Percentiles rank a stretch among this genome's conserved stretches.
Evolutionary conservation across 2,797 vertebrate genomes (phyloP).

Genomic region (Mallotus villosus): DNA sequence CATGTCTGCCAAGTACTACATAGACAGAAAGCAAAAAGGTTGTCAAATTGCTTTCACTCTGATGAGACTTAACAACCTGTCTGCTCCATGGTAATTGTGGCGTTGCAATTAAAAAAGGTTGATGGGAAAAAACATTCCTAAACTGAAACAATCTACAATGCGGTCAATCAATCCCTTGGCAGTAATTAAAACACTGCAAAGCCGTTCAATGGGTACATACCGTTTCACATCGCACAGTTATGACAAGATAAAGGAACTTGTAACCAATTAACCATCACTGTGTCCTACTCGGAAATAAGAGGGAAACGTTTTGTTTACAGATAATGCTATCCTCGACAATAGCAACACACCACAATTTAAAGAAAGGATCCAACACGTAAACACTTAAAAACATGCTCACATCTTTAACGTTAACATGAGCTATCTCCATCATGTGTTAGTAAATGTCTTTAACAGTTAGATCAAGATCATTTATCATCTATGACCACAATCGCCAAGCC

Average conservation of each 20-base stretch:
- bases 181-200: not conserved
- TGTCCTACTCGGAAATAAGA: no score
- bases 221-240: not conserved
- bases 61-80: slow-evolving; percentile 2
- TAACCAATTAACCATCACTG: no score
- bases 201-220: not conserved
- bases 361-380: no score
- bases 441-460: no score
- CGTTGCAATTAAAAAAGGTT: slow-evolving; percentile 1
- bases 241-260: not conserved
- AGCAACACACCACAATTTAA: no score
- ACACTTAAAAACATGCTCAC: no score
- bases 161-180: not conserved
- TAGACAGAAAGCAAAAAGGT: slow-evolving; percentile 12
- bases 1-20: slow-evolving; percentile 19
- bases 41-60: not conserved
- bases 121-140: not conserved
- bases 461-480: no score
- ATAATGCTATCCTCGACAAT: not conserved
- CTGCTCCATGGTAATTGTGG: not conserved
- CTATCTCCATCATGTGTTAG: no score
- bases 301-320: not conserved
- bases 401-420: no score
- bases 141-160: not conserved
- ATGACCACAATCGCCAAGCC: no score